Conservation (phyloP, 2,113 vertebrate genomes). For the Sceloporus undulatus region DNA sequence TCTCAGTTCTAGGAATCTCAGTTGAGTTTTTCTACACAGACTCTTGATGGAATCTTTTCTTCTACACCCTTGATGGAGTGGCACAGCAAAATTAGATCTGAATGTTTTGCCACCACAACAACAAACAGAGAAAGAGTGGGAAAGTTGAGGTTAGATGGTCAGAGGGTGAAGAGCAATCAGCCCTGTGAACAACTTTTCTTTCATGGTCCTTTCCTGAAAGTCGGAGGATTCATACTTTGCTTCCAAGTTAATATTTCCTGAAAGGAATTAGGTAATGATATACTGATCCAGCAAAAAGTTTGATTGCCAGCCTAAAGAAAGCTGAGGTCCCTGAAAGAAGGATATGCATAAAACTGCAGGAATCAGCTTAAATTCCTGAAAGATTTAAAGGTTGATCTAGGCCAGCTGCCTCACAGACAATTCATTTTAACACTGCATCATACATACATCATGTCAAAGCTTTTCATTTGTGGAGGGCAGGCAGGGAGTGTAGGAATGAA, state of each 20-base stretch:
- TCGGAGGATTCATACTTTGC: not conserved
- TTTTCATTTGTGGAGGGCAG: constrained; percentile 34
- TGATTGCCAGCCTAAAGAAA: constrained; percentile 14
- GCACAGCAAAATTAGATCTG: no score
- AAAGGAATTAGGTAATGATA: not conserved
- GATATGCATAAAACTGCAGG: not conserved
- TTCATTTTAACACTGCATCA: not conserved
- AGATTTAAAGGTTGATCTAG: constrained; percentile 12
- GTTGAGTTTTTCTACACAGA: not conserved
- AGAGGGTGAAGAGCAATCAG: not conserved
- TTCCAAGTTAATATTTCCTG: not conserved
- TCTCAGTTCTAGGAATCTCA: not conserved
- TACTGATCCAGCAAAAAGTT: not conserved
- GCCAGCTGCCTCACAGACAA: not conserved
- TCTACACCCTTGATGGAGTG: not conserved
- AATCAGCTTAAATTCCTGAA: constrained; percentile 15
- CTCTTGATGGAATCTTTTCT: no score
- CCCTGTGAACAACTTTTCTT: not conserved
- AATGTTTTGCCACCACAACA: not conserved
- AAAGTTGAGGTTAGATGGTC: not conserved
- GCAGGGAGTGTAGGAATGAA: constrained; percentile 44
- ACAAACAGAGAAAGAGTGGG: not conserved
- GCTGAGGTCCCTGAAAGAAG: constrained; percentile 5
- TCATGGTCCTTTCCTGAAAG: not conserved
- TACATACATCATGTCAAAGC: constrained; percentile 38